A percentile compares a stretch with the other conserved stretches of the same genome.
Evolutionary conservation across 1,140 invertebrate species (phyloP).

Genomic region (Ylistrum balloti): DNA sequence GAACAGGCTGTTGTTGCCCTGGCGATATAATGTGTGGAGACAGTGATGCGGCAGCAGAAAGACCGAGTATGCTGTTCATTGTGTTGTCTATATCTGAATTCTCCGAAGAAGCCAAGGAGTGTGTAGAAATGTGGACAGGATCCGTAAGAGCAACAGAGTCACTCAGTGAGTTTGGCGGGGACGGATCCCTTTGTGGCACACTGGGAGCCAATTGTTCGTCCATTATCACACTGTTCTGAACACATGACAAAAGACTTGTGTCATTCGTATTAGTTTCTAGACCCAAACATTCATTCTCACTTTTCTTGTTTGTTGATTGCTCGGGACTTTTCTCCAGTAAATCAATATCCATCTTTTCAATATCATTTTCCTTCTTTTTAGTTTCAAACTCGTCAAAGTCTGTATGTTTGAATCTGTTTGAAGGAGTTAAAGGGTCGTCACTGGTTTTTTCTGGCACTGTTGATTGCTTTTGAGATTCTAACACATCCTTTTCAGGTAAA

Average conservation of each 20-base stretch:
- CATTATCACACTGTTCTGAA: slow-evolving; percentile 1
- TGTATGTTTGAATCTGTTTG: not conserved
- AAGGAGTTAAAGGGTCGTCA: not conserved
- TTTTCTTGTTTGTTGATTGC: not conserved
- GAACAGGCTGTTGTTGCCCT: slow-evolving; percentile 44
- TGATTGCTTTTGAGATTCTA: slow-evolving; percentile 49
- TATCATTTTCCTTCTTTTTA: not conserved
- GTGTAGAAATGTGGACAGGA: slow-evolving; percentile 49
- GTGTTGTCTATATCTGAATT: slow-evolving; percentile 57
- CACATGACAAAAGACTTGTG: not conserved
- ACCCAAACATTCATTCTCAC: not conserved
- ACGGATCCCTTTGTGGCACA: not conserved
- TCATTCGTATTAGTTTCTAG: not conserved
- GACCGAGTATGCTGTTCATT: slow-evolving; percentile 57
- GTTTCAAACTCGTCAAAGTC: slow-evolving; percentile 3
- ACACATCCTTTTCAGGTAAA: not conserved
- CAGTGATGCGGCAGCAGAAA: slow-evolving; percentile 60
- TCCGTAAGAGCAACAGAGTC: not conserved
- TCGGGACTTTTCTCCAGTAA: not conserved
- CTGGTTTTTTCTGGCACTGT: slow-evolving; percentile 51
- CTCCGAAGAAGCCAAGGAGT: slow-evolving; percentile 43
- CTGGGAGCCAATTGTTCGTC: not conserved
- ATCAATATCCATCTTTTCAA: slow-evolving; percentile 28
- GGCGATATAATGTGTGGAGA: slow-evolving; percentile 67
- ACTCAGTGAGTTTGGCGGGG: not conserved